A percentile compares a stretch with the other conserved stretches of the same genome.
phyloP scores from a whole-genome alignment of 2,888 invertebrate genomes.

The Esperia sulphurella region DNA sequence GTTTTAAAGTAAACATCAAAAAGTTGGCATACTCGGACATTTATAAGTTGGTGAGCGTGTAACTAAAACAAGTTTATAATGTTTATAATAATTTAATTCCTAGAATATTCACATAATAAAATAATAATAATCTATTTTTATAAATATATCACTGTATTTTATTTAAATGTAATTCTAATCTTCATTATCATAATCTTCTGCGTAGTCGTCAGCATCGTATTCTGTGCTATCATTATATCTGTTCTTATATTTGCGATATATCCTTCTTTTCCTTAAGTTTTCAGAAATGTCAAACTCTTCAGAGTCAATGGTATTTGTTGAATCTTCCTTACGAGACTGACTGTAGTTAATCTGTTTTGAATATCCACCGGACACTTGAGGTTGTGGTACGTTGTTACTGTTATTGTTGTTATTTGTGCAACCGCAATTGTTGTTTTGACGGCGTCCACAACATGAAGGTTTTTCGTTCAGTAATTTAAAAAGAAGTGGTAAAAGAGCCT shows the following conservation, averaged over 20 bases:
- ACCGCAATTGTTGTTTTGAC: slow-evolving; percentile 32
- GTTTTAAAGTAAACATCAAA: too few relatives aligned
- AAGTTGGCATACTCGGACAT: too few relatives aligned
- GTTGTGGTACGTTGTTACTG: slow-evolving; percentile 18
- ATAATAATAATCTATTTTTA: background rate
- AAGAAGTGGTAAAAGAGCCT: slow-evolving; percentile 55
- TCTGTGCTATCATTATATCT: slow-evolving; percentile 2
- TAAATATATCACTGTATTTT: background rate
- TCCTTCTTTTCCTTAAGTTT: background rate
- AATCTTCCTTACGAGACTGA: slow-evolving; percentile 10
- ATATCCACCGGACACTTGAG: slow-evolving; percentile 34
- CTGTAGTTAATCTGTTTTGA: slow-evolving; percentile 40
- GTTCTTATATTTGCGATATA: slow-evolving; percentile 7
- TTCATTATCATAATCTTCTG: slow-evolving; percentile 11
- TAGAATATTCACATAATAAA: background rate
- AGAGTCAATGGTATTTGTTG: slow-evolving; percentile 16
- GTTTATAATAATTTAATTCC: background rate
- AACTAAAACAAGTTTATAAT: too few relatives aligned
- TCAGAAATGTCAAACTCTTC: slow-evolving; percentile 17
- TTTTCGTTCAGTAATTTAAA: slow-evolving; percentile 55
- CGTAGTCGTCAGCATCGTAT: slow-evolving; percentile 7
- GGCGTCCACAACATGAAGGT: slow-evolving; percentile 30
- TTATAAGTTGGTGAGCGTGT: too few relatives aligned
- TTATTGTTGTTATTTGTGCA: slow-evolving; percentile 18
- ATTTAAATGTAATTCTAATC: slow-evolving; percentile 9